These are phyloP conservation scores for Drosophila seguyi DNA, from an alignment of 1,140 invertebrate genomes.

Conservation along the genomic window DNA sequence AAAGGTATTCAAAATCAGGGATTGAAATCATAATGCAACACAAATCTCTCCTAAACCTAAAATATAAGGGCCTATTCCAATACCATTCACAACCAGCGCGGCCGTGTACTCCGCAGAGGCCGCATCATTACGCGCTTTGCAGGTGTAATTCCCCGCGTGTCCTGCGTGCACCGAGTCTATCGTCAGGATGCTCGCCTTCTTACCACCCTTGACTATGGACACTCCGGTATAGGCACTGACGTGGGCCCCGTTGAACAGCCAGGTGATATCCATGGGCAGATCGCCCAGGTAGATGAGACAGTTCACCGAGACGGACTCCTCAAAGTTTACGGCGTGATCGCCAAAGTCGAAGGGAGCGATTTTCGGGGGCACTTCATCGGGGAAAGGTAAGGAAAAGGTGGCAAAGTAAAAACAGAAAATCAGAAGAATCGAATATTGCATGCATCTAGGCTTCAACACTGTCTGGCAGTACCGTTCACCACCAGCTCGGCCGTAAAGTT, in stretches of 20 bases:
- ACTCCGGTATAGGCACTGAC: slow-evolving; percentile 71
- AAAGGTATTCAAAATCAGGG: neutral
- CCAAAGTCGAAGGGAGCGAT: slow-evolving; percentile 90
- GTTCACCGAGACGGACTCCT: slow-evolving; percentile 89
- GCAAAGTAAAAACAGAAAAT: slow-evolving; percentile 25
- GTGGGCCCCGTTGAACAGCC: slow-evolving; percentile 89
- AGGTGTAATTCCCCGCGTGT: slow-evolving; percentile 90
- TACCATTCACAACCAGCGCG: slow-evolving; percentile 91
- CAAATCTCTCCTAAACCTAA: neutral
- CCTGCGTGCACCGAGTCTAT: slow-evolving; percentile 90
- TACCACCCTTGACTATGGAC: slow-evolving; percentile 83
- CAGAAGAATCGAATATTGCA: neutral
- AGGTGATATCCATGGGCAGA: slow-evolving; percentile 91
- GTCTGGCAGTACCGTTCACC: slow-evolving; percentile 87
- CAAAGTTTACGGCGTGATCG: slow-evolving; percentile 88
- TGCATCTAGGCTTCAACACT: neutral
- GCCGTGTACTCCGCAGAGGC: slow-evolving; percentile 89
- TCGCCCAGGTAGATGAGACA: slow-evolving; percentile 95
- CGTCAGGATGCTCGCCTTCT: slow-evolving; percentile 89
- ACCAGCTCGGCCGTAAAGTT: slow-evolving; percentile 89
- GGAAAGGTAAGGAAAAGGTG: neutral
- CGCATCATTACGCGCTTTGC: slow-evolving; percentile 91
- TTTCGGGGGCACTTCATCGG: slow-evolving; percentile 88
- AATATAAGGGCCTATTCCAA: neutral
- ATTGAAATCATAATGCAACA: slow-evolving; percentile 22